A percentile compares a stretch with the other conserved stretches of the same genome.
Conservation (phyloP, 2,113 vertebrate genomes). For the Pungitius pungitius region DNA sequence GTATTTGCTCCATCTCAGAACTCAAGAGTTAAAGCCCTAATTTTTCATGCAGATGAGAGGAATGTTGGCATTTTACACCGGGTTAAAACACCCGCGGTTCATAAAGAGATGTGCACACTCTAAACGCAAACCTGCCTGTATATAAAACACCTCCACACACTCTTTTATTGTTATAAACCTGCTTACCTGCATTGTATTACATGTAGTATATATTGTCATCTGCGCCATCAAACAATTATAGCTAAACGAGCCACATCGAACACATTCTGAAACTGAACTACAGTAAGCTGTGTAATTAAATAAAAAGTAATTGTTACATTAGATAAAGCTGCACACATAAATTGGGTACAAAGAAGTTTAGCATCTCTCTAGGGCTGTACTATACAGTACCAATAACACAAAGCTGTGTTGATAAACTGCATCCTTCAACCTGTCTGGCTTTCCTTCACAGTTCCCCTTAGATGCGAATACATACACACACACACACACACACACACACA, state of each 20-base stretch:
- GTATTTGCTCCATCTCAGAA: slow-evolving; percentile 50
- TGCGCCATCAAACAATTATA: slow-evolving; percentile 24
- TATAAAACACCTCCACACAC: slow-evolving; percentile 4
- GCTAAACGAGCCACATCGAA: slow-evolving; percentile 28
- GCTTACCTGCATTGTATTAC: slow-evolving; percentile 32
- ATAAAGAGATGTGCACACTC: slow-evolving; percentile 32
- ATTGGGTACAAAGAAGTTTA: slow-evolving; percentile 22
- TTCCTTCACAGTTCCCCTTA: slow-evolving; percentile 36
- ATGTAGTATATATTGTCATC: slow-evolving; percentile 29
- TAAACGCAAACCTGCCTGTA: slow-evolving; percentile 54
- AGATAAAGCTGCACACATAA: slow-evolving; percentile 26
- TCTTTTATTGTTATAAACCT: slow-evolving; percentile 33
- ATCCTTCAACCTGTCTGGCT: slow-evolving; percentile 46
- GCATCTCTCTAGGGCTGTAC: slow-evolving; percentile 20
- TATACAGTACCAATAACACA: slow-evolving; percentile 36
- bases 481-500: slow-evolving; percentile 22
- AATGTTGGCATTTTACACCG: slow-evolving; percentile 44
- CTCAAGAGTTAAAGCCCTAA: slow-evolving; percentile 60
- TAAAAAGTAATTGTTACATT: slow-evolving; percentile 46
- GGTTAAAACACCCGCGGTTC: slow-evolving; percentile 63
- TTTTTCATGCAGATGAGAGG: slow-evolving; percentile 57
- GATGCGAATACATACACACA: slow-evolving; percentile 22
- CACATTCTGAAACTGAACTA: slow-evolving; percentile 11
- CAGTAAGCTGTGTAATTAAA: slow-evolving; percentile 48
- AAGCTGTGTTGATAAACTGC: slow-evolving; percentile 51